phyloP scores from a whole-genome alignment of 2,113 vertebrate genomes.

The Apistogramma diplotaenia region DNA sequence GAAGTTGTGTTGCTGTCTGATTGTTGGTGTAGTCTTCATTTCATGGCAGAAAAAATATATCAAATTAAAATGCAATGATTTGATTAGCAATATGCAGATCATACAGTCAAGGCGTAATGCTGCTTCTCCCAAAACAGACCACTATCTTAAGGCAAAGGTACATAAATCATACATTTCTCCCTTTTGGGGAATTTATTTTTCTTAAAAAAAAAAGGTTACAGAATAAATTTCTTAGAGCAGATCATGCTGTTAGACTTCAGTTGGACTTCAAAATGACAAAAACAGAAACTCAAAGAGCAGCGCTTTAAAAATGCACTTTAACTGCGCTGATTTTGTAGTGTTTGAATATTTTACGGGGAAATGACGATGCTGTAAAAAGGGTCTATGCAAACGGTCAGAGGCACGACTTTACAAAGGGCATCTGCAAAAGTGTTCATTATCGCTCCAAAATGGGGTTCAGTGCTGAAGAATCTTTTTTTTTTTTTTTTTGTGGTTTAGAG shows the following conservation, averaged over 20 bases:
- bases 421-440: slow-evolving; percentile 39
- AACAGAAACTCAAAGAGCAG: background rate
- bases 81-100: background rate
- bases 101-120: background rate
- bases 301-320: background rate
- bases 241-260: background rate
- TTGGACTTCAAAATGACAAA: background rate
- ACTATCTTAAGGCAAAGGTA: background rate
- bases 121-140: background rate
- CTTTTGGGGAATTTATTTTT: background rate
- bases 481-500: slow-evolving; percentile 2
- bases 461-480: slow-evolving; percentile 7
- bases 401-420: slow-evolving; percentile 14
- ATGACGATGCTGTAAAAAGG: background rate
- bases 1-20: background rate
- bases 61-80: background rate
- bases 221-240: background rate
- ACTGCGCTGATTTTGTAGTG: background rate
- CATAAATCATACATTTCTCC: background rate
- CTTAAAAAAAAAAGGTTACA: background rate
- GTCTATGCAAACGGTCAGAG: slow-evolving; percentile 1
- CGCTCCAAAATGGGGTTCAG: slow-evolving; percentile 16
- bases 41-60: background rate
- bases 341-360: slow-evolving; percentile 5
- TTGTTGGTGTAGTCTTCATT: background rate